Conservation (phyloP, 2,113 vertebrate species). For the Nipponia nippon region DNA sequence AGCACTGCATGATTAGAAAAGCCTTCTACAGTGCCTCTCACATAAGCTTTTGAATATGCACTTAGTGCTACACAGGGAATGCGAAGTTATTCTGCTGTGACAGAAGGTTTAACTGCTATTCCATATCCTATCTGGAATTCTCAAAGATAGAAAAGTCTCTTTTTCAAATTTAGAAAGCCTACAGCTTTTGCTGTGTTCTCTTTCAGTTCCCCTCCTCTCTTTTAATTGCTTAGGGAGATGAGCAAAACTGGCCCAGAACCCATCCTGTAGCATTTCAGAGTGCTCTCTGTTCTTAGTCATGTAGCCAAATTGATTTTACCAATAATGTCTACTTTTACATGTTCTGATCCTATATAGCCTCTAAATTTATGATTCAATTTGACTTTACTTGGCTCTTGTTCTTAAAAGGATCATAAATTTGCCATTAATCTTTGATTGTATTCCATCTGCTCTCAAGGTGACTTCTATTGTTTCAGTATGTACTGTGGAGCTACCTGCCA, state of each 20-base stretch:
- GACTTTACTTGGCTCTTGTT: constrained; percentile 67
- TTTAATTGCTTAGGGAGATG: background rate
- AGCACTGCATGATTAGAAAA: background rate
- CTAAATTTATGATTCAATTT: constrained; percentile 71
- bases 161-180: background rate
- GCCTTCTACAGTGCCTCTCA: background rate
- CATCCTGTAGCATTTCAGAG: background rate
- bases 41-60: background rate
- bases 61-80: background rate
- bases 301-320: constrained; percentile 66
- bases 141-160: background rate
- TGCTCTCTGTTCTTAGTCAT: background rate
- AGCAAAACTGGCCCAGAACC: background rate
- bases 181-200: background rate
- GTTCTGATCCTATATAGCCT: constrained; percentile 27
- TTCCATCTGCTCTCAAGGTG: constrained; percentile 75
- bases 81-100: background rate
- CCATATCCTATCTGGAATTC: background rate
- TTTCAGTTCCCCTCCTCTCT: background rate
- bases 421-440: constrained; percentile 68
- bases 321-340: constrained; percentile 60
- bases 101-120: background rate
- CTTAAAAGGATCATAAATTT: constrained; percentile 69
- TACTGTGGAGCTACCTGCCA: constrained; percentile 20
- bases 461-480: constrained; percentile 49